phyloP scores from a whole-genome alignment of 35 echinoderm and acorn worm species.

The Apostichopus californicus region DNA sequence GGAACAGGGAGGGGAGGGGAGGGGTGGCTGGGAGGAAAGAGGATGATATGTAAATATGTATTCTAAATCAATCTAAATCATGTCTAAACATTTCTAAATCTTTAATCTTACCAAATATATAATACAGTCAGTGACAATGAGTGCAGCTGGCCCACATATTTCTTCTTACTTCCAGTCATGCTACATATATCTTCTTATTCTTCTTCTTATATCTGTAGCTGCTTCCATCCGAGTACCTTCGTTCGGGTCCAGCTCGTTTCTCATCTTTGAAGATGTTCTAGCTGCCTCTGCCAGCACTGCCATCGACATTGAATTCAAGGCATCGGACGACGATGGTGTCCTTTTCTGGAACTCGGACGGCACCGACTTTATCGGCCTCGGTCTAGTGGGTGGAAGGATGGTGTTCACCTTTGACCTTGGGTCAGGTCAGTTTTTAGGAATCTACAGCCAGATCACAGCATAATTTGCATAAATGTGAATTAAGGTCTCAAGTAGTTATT shows the following conservation, averaged over 20 bases:
- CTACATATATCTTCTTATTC: too few relatives aligned
- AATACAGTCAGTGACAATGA: too few relatives aligned
- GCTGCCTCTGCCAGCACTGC: constrained; percentile 41
- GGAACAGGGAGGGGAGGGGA: background rate
- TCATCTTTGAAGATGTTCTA: constrained; percentile 43
- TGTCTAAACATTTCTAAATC: too few relatives aligned
- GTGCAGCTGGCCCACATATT: too few relatives aligned
- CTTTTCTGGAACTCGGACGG: constrained; percentile 88
- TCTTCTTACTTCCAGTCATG: too few relatives aligned
- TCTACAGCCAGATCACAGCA: too few relatives aligned
- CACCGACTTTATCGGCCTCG: constrained; percentile 89
- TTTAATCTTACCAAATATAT: too few relatives aligned
- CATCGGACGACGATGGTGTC: constrained; percentile 62
- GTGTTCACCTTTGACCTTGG: constrained; percentile 88
- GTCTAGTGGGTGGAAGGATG: constrained; percentile 61
- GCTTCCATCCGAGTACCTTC: constrained; percentile 62
- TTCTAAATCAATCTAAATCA: too few relatives aligned
- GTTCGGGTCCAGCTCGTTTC: constrained; percentile 66
- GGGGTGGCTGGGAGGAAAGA: background rate
- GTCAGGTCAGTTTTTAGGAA: constrained; percentile 60
- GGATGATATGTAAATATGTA: background rate
- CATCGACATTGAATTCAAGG: constrained; percentile 75
- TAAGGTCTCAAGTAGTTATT: too few relatives aligned
- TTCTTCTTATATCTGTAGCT: constrained; percentile 39
- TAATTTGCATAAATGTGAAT: too few relatives aligned